phyloP scores from a whole-genome alignment of 2,888 invertebrate genomes.

The Stramonita haemastoma region DNA sequence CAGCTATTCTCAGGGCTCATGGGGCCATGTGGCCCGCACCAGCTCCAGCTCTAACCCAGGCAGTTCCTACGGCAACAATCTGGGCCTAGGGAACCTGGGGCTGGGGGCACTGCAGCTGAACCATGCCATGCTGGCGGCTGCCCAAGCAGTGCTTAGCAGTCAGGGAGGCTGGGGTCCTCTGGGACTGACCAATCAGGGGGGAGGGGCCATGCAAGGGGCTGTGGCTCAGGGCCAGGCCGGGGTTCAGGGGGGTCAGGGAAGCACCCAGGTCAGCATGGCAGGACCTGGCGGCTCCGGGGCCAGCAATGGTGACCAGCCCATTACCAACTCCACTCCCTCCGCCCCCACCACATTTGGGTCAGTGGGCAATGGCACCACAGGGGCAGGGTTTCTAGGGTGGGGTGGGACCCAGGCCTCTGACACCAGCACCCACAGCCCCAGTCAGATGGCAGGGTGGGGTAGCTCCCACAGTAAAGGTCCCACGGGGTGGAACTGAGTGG shows the following conservation, averaged over 20 bases:
- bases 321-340: constrained; percentile 58
- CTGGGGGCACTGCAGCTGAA: constrained; percentile 86
- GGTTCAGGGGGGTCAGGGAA: constrained; percentile 46
- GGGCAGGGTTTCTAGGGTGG: constrained; percentile 65
- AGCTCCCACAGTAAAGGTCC: constrained; percentile 52
- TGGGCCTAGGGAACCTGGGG: constrained; percentile 80
- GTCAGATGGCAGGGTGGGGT: constrained; percentile 52
- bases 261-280: constrained; percentile 50
- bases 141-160: constrained; percentile 81
- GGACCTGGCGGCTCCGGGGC: constrained; percentile 53
- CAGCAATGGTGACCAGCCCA: constrained; percentile 55
- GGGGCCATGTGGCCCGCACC: constrained; percentile 51
- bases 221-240: constrained; percentile 35
- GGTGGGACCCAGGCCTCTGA: constrained; percentile 63
- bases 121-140: constrained; percentile 92
- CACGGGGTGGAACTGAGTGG: constrained; percentile 53
- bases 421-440: constrained; percentile 51
- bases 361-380: constrained; percentile 60
- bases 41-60: constrained; percentile 53
- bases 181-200: constrained; percentile 69
- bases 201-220: constrained; percentile 52
- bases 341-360: constrained; percentile 62
- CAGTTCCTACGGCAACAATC: constrained; percentile 54
- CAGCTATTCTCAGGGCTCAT: constrained; percentile 56
- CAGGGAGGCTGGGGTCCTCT: constrained; percentile 75